Conservation (phyloP, 2,113 vertebrate species). For the Ivindomyrus marchei region DNA sequence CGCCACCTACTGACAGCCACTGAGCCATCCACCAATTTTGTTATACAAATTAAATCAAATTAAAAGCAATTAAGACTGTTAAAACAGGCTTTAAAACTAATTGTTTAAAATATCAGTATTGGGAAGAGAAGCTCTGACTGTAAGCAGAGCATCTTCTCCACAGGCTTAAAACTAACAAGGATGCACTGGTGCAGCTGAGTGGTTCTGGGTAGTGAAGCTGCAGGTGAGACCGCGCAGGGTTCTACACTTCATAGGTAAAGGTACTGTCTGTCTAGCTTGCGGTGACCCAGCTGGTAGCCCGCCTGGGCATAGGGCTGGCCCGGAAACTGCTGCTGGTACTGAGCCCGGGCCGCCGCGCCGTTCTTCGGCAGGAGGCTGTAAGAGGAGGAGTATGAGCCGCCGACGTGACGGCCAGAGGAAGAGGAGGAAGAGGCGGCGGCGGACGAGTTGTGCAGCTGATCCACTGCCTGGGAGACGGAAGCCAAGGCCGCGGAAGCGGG, state of each 20-base stretch:
- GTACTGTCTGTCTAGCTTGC: constrained; percentile 83
- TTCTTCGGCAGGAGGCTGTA: constrained; percentile 87
- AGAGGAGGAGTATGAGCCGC: constrained; percentile 60
- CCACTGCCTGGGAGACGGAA: constrained; percentile 84
- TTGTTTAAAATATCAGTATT: neutral
- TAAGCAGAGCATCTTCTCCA: neutral
- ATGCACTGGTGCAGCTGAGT: neutral
- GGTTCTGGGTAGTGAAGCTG: neutral
- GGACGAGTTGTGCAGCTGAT: constrained; percentile 79
- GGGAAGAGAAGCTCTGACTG: neutral
- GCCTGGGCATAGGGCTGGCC: constrained; percentile 74
- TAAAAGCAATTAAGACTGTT: neutral
- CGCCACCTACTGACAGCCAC: neutral
- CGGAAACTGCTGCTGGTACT: constrained; percentile 77
- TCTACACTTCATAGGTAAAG: constrained; percentile 70
- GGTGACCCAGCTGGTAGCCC: constrained; percentile 76
- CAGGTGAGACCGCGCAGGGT: neutral
- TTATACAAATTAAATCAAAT: constrained; percentile 4
- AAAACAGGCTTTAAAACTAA: neutral
- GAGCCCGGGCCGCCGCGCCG: constrained; percentile 63
- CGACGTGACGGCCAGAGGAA: constrained; percentile 65
- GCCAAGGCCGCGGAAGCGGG: constrained; percentile 81
- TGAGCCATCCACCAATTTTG: neutral
- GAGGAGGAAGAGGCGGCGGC: constrained; percentile 59
- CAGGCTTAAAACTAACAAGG: neutral